Conservation (phyloP, 92 coral and sea anemone species). For the Umimayanthus chanpuru region DNA sequence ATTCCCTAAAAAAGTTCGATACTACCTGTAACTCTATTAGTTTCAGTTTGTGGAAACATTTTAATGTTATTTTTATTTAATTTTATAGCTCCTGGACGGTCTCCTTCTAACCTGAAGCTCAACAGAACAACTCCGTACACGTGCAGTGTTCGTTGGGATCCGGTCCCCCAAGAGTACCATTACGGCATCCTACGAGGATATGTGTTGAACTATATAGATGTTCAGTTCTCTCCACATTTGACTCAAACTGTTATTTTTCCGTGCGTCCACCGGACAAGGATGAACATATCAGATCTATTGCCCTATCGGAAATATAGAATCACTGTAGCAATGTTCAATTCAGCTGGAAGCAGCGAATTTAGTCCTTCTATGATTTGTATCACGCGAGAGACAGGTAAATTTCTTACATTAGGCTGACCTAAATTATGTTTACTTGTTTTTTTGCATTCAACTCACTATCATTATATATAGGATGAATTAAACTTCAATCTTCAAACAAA, state of each 20-base stretch:
- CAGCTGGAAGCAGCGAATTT: not conserved
- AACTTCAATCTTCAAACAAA: too few relatives aligned
- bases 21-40: too few relatives aligned
- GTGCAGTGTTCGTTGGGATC: conserved; percentile 29
- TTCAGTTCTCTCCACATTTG: not conserved
- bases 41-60: too few relatives aligned
- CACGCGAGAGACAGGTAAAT: conserved; percentile 11
- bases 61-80: too few relatives aligned
- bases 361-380: not conserved
- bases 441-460: too few relatives aligned
- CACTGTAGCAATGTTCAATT: not conserved
- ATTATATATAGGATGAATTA: too few relatives aligned
- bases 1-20: too few relatives aligned
- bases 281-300: not conserved
- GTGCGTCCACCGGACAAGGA: not conserved
- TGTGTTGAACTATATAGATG: not conserved
- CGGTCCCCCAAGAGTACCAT: conserved; percentile 39
- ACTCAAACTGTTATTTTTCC: not conserved
- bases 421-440: too few relatives aligned
- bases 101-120: conserved; percentile 29
- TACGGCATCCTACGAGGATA: conserved; percentile 42
- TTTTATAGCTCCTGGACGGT: conserved; percentile 37
- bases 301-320: not conserved
- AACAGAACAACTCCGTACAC: conserved; percentile 32
- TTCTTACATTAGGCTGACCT: not conserved